Conservation (phyloP, 2,797 vertebrate species). For the Gallirallus australis region DNA sequence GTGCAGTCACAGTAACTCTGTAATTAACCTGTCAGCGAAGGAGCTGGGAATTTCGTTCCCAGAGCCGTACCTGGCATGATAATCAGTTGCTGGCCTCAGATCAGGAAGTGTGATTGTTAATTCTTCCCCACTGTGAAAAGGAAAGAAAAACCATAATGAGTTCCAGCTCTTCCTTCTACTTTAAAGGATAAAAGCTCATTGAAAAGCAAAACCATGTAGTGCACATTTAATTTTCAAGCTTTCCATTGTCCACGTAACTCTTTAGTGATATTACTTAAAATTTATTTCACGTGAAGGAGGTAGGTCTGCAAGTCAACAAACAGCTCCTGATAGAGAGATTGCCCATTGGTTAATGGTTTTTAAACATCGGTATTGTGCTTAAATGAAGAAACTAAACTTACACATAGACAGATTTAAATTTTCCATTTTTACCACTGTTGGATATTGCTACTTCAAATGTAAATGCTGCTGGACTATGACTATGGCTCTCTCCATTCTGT, state of each 20-base stretch:
- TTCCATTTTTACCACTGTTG: slow-evolving; percentile 82
- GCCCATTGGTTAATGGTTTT: slow-evolving; percentile 50
- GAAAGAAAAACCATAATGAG: slow-evolving; percentile 10
- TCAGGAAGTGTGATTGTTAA: slow-evolving; percentile 79
- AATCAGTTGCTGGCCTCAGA: slow-evolving; percentile 81
- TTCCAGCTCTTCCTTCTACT: slow-evolving; percentile 9
- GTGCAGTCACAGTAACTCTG: background rate
- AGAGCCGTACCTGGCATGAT: slow-evolving; percentile 80
- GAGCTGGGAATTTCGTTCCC: background rate
- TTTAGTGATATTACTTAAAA: slow-evolving; percentile 65
- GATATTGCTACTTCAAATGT: slow-evolving; percentile 84
- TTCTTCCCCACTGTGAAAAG: slow-evolving; percentile 77
- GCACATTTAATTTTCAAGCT: slow-evolving; percentile 46
- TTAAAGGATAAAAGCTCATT: slow-evolving; percentile 31
- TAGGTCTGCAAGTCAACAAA: slow-evolving; percentile 68
- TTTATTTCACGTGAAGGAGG: slow-evolving; percentile 58
- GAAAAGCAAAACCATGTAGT: slow-evolving; percentile 55
- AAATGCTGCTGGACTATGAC: slow-evolving; percentile 72
- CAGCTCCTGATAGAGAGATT: slow-evolving; percentile 64
- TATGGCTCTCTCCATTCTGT: slow-evolving; percentile 75
- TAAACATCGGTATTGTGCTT: slow-evolving; percentile 58
- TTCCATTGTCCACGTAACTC: slow-evolving; percentile 58
- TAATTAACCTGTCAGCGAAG: background rate
- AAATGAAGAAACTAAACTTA: slow-evolving; percentile 78
- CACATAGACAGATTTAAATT: slow-evolving; percentile 83